A percentile compares a stretch with the other conserved stretches of the same genome.
Conservation (phyloP, 2,797 vertebrate genomes). For the Esox masquinongy region DNA sequence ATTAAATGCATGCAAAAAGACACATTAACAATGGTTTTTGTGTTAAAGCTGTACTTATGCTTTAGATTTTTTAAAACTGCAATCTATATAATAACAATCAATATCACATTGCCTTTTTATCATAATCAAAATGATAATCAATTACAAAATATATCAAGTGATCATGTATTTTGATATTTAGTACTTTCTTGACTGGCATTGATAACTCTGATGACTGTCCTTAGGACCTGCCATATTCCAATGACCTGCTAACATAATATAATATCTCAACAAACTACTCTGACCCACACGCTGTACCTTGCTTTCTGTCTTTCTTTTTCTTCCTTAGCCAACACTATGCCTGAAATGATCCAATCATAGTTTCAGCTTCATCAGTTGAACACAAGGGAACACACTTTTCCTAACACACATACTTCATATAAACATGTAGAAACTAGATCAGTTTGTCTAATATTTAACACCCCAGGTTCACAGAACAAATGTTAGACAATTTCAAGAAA, state of each 20-base stretch:
- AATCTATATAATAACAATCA: too few relatives aligned
- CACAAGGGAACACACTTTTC: neutral
- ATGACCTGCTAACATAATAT: neutral
- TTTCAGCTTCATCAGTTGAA: neutral
- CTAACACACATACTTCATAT: neutral
- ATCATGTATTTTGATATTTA: too few relatives aligned
- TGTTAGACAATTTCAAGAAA: neutral
- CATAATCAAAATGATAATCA: too few relatives aligned
- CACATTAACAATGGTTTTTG: too few relatives aligned
- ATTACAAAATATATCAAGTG: too few relatives aligned
- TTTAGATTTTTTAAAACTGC: too few relatives aligned
- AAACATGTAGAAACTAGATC: slow-evolving; percentile 3
- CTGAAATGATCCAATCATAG: too few relatives aligned
- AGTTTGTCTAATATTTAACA: neutral
- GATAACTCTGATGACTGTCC: neutral
- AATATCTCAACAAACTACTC: neutral
- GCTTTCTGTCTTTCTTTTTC: too few relatives aligned
- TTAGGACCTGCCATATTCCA: neutral
- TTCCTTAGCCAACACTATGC: too few relatives aligned
- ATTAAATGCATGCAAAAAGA: too few relatives aligned
- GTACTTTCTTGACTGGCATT: neutral
- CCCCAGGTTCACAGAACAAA: neutral
- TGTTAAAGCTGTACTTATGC: too few relatives aligned
- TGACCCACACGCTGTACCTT: neutral
- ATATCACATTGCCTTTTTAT: too few relatives aligned